Evolutionary conservation across 2,888 invertebrate genomes (phyloP).

Genomic region (Muscina levida): DNA sequence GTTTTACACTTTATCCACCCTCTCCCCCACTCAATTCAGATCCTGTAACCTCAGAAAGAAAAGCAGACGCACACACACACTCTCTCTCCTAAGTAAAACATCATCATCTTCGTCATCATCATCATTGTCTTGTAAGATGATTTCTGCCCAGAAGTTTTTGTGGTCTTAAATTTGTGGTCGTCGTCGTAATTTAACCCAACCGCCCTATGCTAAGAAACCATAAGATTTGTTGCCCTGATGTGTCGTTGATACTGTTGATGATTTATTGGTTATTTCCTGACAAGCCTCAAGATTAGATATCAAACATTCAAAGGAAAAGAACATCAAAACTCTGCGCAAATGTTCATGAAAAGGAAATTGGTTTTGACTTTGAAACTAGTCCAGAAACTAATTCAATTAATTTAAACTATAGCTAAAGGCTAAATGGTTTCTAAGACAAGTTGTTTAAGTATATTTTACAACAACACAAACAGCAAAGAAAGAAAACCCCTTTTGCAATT

Average conservation of each 20-base stretch:
- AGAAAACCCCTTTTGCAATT: not conserved
- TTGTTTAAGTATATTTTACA: too few species aligned
- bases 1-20: constrained; percentile 19
- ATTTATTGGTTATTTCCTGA: constrained; percentile 20
- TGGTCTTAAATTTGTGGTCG: constrained; percentile 57
- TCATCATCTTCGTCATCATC: not conserved
- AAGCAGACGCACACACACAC: too few species aligned
- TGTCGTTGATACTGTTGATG: constrained; percentile 22
- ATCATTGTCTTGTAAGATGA: not conserved
- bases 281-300: too few species aligned
- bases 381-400: constrained; percentile 32
- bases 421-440: too few species aligned
- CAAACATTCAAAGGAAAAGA: too few species aligned
- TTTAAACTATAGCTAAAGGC: not conserved
- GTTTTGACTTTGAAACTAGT: constrained; percentile 17
- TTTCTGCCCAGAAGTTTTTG: constrained; percentile 42
- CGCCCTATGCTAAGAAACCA: not conserved
- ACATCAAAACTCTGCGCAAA: too few species aligned
- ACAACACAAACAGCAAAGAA: too few species aligned
- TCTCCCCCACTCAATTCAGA: not conserved
- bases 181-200: not conserved
- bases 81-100: too few species aligned
- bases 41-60: not conserved
- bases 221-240: not conserved
- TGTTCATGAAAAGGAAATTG: constrained; percentile 1